Conservation (phyloP, 2,797 vertebrate species). For the Rhynchonycteris naso region DNA sequence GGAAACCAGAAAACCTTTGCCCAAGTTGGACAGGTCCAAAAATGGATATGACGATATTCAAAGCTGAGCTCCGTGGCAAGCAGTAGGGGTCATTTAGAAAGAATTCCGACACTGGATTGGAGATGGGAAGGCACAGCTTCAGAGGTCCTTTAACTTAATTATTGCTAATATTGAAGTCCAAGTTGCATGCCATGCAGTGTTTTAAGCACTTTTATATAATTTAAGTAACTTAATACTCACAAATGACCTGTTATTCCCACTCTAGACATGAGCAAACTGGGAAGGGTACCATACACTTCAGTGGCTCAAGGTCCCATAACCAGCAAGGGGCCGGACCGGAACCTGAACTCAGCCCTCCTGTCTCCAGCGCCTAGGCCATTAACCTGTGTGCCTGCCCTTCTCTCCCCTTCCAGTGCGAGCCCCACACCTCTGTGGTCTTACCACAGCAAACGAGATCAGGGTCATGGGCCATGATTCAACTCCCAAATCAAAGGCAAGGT, state of each 20-base stretch:
- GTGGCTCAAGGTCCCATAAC: background rate
- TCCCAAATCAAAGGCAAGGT: background rate
- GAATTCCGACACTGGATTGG: background rate
- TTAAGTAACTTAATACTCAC: background rate
- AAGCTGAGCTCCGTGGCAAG: background rate
- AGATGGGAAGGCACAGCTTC: background rate
- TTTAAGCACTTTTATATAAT: background rate
- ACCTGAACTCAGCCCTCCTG: background rate
- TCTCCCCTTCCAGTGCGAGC: background rate
- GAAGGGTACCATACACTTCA: background rate
- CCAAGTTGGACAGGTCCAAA: background rate
- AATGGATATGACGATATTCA: background rate
- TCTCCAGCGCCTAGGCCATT: background rate
- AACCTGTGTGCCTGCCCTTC: background rate
- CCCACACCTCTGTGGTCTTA: background rate
- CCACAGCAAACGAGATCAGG: background rate
- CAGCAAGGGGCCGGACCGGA: background rate
- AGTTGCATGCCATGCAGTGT: background rate
- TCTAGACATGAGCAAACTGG: background rate
- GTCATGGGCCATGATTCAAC: background rate
- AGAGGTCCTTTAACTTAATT: background rate
- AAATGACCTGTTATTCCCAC: background rate
- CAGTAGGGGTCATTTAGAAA: background rate
- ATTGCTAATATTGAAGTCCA: background rate
- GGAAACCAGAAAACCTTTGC: conserved; percentile 6